Base-by-base conservation (phyloP, 2,113 vertebrate species). In the Serinus canaria region DNA sequence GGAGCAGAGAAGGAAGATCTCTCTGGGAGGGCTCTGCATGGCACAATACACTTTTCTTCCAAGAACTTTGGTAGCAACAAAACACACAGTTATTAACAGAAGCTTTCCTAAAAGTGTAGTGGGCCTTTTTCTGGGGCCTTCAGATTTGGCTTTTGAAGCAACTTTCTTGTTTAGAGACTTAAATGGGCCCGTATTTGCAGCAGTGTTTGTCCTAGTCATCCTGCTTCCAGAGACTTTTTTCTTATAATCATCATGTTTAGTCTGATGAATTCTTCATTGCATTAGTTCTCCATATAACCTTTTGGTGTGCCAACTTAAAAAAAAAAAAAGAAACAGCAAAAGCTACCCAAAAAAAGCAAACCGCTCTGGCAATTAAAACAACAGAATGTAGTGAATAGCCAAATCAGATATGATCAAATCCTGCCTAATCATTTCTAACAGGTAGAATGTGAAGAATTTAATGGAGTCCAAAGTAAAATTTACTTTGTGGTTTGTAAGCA, bases 391-490 rank as follows among this genome's bases (percentile, higher is more conserved):
- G 67, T 69, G 64, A 86, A 49, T 56, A 87, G 20, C 64, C 41
- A 72, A 44, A 88, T 89, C 39, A 60, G 60, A 81, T 86, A 52
- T 12, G 56, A 81, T 68, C 20, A 82, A 76, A 66, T 90, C 60
- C 37, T 49, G 20, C 53, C 53, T 78, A 77, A 88, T 77, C 23
- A 20, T 69, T 24, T 66, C 50, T 41, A 68, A 56, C 50, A 14
- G 53, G 10, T 11, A 66, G 73, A 82, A 86, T 63, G 69, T 23
- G 53, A 80, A 91, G 64, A 44, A 69, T 87, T 73, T 80, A 82
- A 55, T 78, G 7, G 72, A 80, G 73, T 83, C 78, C 85, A 85
- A 88, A 92, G 87, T 90, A 83, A 55, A 87, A 83, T 95, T 96
- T 95, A 50, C 81, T 79, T 86, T 82, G 33, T 74, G 77, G 68